Conservation (phyloP, 2,113 vertebrate genomes). For the Lethenteron camtschaticum region DNA sequence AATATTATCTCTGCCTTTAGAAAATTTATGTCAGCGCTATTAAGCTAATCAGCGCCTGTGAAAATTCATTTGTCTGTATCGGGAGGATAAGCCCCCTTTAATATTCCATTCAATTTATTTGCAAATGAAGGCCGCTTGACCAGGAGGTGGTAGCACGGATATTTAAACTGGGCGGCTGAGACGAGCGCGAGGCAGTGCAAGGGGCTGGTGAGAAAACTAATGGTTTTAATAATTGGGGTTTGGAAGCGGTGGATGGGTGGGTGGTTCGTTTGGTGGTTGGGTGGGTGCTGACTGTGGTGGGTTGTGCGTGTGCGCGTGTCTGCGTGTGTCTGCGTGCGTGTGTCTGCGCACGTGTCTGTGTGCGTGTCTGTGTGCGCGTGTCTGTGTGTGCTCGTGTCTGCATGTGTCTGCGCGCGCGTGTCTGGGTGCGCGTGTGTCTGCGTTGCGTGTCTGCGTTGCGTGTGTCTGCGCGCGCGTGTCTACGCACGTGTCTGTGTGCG, state of each 20-base stretch:
- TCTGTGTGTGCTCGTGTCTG: too few relatives aligned
- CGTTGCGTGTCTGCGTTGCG: too few relatives aligned
- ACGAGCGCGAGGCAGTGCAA: conserved; percentile 15
- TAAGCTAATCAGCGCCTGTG: conserved; percentile 2
- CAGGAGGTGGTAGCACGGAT: conserved; percentile 48
- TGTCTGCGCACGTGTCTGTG: too few relatives aligned
- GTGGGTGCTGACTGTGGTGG: conserved; percentile 7
- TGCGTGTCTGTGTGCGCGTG: too few relatives aligned
- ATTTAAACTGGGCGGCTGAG: conserved; percentile 59
- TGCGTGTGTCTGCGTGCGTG: too few relatives aligned
- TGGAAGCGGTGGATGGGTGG: conserved; percentile 27
- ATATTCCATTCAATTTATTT: conserved; percentile 99
- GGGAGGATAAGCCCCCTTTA: conserved; percentile 4
- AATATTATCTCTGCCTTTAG: conserved; percentile 5
- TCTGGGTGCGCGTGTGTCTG: too few relatives aligned
- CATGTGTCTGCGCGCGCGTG: too few relatives aligned
- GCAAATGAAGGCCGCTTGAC: conserved; percentile 93
- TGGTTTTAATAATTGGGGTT: conserved; percentile 98
- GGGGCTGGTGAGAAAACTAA: conserved; percentile 43
- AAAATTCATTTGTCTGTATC: conserved; percentile 6
- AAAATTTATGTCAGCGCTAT: conserved; percentile 6
- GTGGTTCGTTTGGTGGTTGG: conserved; percentile 12
- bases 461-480: too few relatives aligned
- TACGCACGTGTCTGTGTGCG: too few relatives aligned
- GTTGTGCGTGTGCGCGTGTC: background rate